Evolutionary conservation across 2,888 invertebrate genomes (phyloP).

Genomic region (Dasysyrphus albostriatus): DNA sequence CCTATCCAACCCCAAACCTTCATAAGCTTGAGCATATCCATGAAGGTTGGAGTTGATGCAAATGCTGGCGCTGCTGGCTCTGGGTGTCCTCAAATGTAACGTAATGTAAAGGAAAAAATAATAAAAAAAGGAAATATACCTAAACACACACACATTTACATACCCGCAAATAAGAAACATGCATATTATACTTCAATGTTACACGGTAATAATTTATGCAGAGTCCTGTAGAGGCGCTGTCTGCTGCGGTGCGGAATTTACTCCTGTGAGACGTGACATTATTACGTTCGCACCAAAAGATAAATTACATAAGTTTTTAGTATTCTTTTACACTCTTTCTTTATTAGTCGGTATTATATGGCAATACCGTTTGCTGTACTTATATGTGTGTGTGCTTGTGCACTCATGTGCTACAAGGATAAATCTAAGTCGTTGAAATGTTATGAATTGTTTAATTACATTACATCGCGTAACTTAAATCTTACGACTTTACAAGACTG

Average conservation of each 20-base stretch:
- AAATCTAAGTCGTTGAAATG: slow-evolving; percentile 50
- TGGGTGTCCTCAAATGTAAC: slow-evolving; percentile 43
- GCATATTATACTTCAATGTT: slow-evolving; percentile 31
- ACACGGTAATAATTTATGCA: slow-evolving; percentile 58
- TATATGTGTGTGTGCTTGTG: slow-evolving; percentile 8
- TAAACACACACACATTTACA: not conserved
- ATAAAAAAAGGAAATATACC: not conserved
- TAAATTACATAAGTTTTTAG: slow-evolving; percentile 61
- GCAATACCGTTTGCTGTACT: not conserved
- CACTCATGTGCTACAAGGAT: slow-evolving; percentile 38
- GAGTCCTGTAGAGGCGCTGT: slow-evolving; percentile 44
- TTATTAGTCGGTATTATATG: slow-evolving; percentile 41
- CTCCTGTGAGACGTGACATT: slow-evolving; percentile 64
- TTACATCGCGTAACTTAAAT: slow-evolving; percentile 36
- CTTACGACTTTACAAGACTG: slow-evolving; percentile 22
- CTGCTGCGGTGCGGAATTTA: slow-evolving; percentile 54
- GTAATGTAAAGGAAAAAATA: slow-evolving; percentile 14
- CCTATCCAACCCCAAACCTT: not conserved
- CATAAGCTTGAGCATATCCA: slow-evolving; percentile 16
- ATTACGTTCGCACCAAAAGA: slow-evolving; percentile 61
- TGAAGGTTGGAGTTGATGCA: slow-evolving; percentile 2
- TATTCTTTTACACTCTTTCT: slow-evolving; percentile 47
- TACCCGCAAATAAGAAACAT: slow-evolving; percentile 30
- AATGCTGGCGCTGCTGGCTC: not conserved
- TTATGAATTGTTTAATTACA: slow-evolving; percentile 54